Evolutionary conservation across 2,888 invertebrate species (phyloP).

Genomic region (Drosophila crucigera): DNA sequence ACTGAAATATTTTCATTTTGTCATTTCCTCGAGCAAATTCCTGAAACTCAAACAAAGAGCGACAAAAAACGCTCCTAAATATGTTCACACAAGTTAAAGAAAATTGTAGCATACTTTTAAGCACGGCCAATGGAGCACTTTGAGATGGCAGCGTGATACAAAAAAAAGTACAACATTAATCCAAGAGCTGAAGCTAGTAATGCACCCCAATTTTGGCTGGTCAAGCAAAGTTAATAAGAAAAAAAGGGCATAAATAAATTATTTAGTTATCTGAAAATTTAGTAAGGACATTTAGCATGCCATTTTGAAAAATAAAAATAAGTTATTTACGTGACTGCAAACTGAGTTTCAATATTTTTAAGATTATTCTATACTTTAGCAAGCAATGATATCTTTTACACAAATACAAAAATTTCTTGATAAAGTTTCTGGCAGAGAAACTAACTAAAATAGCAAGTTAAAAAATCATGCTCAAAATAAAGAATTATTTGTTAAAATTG

Average conservation of each 20-base stretch:
- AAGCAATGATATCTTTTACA: neutral
- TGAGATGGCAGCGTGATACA: conserved; percentile 44
- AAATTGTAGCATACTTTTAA: conserved; percentile 56
- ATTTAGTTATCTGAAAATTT: neutral
- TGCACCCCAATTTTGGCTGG: neutral
- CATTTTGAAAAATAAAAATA: neutral
- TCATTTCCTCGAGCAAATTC: conserved; percentile 75
- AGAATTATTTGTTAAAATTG: neutral
- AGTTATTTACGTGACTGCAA: neutral
- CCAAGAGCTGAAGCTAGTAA: neutral
- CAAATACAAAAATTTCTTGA: neutral
- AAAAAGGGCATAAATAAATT: neutral
- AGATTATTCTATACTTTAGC: neutral
- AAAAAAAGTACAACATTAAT: neutral
- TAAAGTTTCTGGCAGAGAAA: neutral
- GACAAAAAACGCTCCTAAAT: conserved; percentile 57
- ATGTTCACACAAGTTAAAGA: conserved; percentile 56
- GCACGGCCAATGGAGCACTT: conserved; percentile 17
- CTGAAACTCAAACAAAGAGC: conserved; percentile 58
- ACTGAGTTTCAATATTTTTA: neutral
- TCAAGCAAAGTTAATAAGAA: neutral
- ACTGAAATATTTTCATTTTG: conserved; percentile 77
- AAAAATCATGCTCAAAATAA: neutral
- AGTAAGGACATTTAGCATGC: neutral
- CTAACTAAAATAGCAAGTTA: neutral